phyloP scores from a whole-genome alignment of 2,888 invertebrate genomes.

The Bedellia somnulentella region DNA sequence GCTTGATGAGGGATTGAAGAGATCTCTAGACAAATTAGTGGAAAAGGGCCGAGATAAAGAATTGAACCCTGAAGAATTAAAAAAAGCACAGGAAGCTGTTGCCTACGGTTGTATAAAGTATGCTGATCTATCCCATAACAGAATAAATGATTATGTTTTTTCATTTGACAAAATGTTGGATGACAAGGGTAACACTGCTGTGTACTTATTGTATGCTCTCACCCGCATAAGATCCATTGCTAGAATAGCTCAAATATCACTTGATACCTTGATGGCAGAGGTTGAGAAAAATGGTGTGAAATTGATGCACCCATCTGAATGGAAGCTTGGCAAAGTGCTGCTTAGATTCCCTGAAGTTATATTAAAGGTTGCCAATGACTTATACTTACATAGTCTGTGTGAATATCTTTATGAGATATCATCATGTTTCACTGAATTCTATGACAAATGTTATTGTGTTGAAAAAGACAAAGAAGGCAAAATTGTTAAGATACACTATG shows the following conservation, averaged over 20 bases:
- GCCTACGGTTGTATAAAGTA: slow-evolving; percentile 99
- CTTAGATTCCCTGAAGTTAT: slow-evolving; percentile 87
- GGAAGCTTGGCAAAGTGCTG: slow-evolving; percentile 88
- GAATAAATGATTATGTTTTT: slow-evolving; percentile 93
- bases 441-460: slow-evolving; percentile 96
- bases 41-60: slow-evolving; percentile 88
- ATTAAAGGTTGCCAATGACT: slow-evolving; percentile 76
- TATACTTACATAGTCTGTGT: slow-evolving; percentile 85
- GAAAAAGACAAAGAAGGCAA: slow-evolving; percentile 86
- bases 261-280: slow-evolving; percentile 64
- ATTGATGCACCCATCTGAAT: slow-evolving; percentile 88
- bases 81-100: slow-evolving; percentile 83
- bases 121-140: slow-evolving; percentile 92
- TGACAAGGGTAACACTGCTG: slow-evolving; percentile 98
- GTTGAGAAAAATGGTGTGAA: slow-evolving; percentile 63
- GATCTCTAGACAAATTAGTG: slow-evolving; percentile 78
- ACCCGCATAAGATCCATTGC: slow-evolving; percentile 93
- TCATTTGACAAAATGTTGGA: slow-evolving; percentile 99
- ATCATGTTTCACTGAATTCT: slow-evolving; percentile 94
- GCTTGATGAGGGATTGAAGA: slow-evolving; percentile 86
- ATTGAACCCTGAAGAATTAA: slow-evolving; percentile 78
- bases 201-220: slow-evolving; percentile 92
- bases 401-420: slow-evolving; percentile 95
- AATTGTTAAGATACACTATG: slow-evolving; percentile 79
- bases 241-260: slow-evolving; percentile 70